These are phyloP conservation scores for Pheosia gnoma DNA, from an alignment of 2,888 invertebrate species.

Conservation along the genomic window DNA sequence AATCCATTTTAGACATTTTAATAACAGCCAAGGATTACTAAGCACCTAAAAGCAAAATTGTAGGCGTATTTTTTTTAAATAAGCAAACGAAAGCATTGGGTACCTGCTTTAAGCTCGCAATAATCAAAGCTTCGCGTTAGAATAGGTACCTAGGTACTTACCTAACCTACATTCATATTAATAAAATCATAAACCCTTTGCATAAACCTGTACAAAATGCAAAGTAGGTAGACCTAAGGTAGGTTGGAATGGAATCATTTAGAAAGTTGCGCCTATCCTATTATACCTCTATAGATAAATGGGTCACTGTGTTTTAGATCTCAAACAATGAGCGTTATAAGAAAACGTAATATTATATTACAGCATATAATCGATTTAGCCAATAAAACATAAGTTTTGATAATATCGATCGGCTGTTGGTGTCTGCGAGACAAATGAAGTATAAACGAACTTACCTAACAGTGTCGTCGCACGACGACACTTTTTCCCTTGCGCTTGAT, in stretches of 20 bases:
- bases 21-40: no score
- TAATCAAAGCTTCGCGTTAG: no score
- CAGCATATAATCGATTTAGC: conserved; percentile 36
- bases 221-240: background rate
- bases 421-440: conserved; percentile 40
- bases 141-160: no score
- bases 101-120: no score
- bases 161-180: background rate
- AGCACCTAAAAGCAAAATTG: no score
- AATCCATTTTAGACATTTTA: no score
- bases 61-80: no score
- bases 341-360: conserved; percentile 18
- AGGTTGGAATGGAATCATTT: conserved; percentile 13
- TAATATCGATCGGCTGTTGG: conserved; percentile 75
- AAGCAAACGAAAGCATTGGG: no score
- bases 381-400: conserved; percentile 57
- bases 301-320: conserved; percentile 27
- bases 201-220: background rate
- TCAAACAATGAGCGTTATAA: conserved; percentile 12
- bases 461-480: conserved; percentile 33
- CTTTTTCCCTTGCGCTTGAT: conserved; percentile 12
- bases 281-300: conserved; percentile 40
- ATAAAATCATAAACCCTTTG: background rate
- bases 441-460: conserved; percentile 33
- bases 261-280: conserved; percentile 41